These are phyloP conservation scores for Varanus komodoensis DNA, from an alignment of 2,113 vertebrate species.

Conservation along the genomic window DNA sequence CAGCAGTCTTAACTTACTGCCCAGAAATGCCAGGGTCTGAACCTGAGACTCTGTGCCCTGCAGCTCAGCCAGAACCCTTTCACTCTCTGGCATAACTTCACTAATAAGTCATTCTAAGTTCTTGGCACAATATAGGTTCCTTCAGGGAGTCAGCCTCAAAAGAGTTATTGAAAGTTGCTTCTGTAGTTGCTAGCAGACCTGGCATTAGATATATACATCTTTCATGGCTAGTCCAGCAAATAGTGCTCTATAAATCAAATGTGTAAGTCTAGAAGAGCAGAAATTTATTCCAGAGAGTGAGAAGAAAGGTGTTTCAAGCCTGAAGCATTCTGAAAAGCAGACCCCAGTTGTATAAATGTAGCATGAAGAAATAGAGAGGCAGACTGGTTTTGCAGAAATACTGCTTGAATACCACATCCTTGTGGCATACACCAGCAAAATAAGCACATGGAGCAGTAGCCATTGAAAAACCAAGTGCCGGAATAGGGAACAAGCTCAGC, in stretches of 20 bases:
- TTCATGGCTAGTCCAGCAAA: conserved; percentile 16
- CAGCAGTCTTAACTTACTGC: too few relatives aligned
- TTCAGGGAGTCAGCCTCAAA: conserved; percentile 25
- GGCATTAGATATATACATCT: background rate
- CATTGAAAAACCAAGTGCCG: background rate
- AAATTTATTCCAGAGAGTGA: background rate
- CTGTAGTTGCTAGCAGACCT: background rate
- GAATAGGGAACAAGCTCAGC: background rate
- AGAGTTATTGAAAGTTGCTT: background rate
- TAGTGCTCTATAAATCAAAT: background rate
- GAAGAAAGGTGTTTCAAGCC: background rate
- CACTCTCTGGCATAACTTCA: background rate
- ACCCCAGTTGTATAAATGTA: background rate
- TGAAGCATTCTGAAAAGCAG: background rate
- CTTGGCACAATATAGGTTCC: background rate
- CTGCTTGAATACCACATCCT: background rate
- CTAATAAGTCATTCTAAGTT: conserved; percentile 3
- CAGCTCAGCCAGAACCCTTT: background rate
- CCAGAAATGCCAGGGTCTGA: too few relatives aligned
- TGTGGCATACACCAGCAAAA: conserved; percentile 24
- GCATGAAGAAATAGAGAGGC: background rate
- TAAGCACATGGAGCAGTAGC: background rate
- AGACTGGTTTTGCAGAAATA: background rate
- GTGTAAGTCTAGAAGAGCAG: background rate
- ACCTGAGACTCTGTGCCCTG: background rate